These are phyloP conservation scores for Diplazon laetatorius DNA, from an alignment of 2,888 invertebrate genomes.

Conservation along the genomic window DNA sequence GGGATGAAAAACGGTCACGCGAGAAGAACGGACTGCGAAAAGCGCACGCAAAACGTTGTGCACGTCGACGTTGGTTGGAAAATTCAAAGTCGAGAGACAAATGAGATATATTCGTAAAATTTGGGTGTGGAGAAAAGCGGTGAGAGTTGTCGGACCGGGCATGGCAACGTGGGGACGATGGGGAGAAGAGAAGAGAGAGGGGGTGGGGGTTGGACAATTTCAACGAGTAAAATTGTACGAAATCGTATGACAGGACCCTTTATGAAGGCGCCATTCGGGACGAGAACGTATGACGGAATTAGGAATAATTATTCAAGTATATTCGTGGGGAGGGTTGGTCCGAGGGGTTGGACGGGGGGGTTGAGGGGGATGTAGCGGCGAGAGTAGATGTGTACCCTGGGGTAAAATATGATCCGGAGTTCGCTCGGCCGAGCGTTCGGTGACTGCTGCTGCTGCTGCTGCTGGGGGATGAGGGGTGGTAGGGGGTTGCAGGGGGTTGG, in stretches of 20 bases:
- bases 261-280: slow-evolving; percentile 37
- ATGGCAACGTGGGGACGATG: neutral
- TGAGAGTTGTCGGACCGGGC: slow-evolving; percentile 27
- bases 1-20: no score
- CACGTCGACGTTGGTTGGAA: slow-evolving; percentile 60
- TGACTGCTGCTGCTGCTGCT: slow-evolving; percentile 60
- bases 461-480: slow-evolving; percentile 59
- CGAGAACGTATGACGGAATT: slow-evolving; percentile 76
- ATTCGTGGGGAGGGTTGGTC: slow-evolving; percentile 65
- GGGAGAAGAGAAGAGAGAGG: neutral
- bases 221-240: slow-evolving; percentile 57
- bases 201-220: neutral
- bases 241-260: slow-evolving; percentile 57
- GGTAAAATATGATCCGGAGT: slow-evolving; percentile 79
- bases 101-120: slow-evolving; percentile 58
- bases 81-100: slow-evolving; percentile 65
- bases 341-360: slow-evolving; percentile 25
- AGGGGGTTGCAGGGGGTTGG: slow-evolving; percentile 26
- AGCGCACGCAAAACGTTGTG: no score
- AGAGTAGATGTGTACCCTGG: slow-evolving; percentile 62
- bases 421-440: slow-evolving; percentile 73
- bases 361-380: slow-evolving; percentile 10
- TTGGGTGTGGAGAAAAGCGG: slow-evolving; percentile 9
- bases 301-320: slow-evolving; percentile 79
- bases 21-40: slow-evolving; percentile 1